Evolutionary conservation across 2,888 invertebrate genomes (phyloP).

Genomic region (Hermodice carunculata): DNA sequence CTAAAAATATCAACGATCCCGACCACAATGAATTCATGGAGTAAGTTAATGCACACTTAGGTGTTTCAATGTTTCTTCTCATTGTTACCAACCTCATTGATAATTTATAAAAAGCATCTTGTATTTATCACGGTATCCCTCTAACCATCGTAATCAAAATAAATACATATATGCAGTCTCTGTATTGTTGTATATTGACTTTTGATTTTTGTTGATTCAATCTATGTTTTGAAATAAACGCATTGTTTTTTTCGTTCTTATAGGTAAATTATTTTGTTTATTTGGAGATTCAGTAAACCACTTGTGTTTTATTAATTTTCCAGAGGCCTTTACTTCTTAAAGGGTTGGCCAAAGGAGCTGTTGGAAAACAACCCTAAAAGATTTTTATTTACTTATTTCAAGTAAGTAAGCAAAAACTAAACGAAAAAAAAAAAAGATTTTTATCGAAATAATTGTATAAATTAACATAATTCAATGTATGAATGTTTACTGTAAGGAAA

Average conservation of each 20-base stretch:
- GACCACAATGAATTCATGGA: conserved; percentile 55
- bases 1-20: conserved; percentile 53
- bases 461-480: too few species aligned
- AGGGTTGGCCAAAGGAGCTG: conserved; percentile 58
- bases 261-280: too few species aligned
- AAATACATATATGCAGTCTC: too few species aligned
- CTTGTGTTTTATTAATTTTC: conserved; percentile 15
- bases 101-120: neutral
- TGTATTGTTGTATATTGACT: too few species aligned
- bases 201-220: too few species aligned
- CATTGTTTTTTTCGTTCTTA: too few species aligned
- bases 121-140: too few species aligned
- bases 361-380: conserved; percentile 49
- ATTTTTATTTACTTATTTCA: conserved; percentile 52
- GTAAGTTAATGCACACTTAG: conserved; percentile 37
- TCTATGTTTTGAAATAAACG: too few species aligned
- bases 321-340: conserved; percentile 57
- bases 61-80: neutral
- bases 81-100: neutral
- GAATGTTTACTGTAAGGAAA: too few species aligned
- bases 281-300: conserved; percentile 13
- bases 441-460: too few species aligned
- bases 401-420: conserved; percentile 8
- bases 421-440: too few species aligned
- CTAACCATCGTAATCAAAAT: too few species aligned